These are phyloP conservation scores for Phrixothrix hirtus DNA, from an alignment of 2,888 invertebrate genomes.

Conservation along the genomic window DNA sequence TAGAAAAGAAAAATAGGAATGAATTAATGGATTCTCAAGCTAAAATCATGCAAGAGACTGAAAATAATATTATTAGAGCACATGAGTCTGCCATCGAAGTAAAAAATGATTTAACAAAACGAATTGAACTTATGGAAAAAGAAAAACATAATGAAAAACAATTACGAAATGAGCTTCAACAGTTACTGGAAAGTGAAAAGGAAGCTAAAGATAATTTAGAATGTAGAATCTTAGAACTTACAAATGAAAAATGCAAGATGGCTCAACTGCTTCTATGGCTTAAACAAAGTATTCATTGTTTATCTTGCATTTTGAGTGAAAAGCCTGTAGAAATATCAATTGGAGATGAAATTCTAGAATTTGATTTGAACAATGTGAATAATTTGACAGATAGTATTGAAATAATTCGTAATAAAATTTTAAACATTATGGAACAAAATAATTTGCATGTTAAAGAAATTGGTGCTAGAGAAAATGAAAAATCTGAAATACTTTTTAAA, in stretches of 20 bases:
- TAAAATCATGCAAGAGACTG: constrained; percentile 44
- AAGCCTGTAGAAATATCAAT: constrained; percentile 28
- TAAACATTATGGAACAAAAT: constrained; percentile 10
- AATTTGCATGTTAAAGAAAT: constrained; percentile 11
- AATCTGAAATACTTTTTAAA: constrained; percentile 37
- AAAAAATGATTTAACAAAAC: constrained; percentile 40
- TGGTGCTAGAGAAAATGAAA: constrained; percentile 36
- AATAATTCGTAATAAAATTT: constrained; percentile 7
- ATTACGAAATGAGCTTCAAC: constrained; percentile 23
- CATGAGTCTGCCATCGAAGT: constrained; percentile 41
- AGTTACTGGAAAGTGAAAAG: constrained; percentile 25
- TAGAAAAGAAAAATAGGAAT: constrained; percentile 40
- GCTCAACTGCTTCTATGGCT: constrained; percentile 10
- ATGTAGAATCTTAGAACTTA: constrained; percentile 21
- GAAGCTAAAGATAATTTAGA: constrained; percentile 32
- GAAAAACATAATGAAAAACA: constrained; percentile 31
- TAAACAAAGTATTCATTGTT: constrained; percentile 9
- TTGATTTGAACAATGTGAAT: constrained; percentile 13
- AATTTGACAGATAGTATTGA: constrained; percentile 37
- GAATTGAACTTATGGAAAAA: constrained; percentile 37
- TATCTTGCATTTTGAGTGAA: constrained; percentile 6
- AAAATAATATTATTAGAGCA: constrained; percentile 40
- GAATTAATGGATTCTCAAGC: constrained; percentile 43
- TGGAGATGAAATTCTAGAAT: constrained; percentile 25
- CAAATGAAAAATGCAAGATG: constrained; percentile 28